Conservation (phyloP, 2,797 vertebrate species). For the Melanogrammus aeglefinus region DNA sequence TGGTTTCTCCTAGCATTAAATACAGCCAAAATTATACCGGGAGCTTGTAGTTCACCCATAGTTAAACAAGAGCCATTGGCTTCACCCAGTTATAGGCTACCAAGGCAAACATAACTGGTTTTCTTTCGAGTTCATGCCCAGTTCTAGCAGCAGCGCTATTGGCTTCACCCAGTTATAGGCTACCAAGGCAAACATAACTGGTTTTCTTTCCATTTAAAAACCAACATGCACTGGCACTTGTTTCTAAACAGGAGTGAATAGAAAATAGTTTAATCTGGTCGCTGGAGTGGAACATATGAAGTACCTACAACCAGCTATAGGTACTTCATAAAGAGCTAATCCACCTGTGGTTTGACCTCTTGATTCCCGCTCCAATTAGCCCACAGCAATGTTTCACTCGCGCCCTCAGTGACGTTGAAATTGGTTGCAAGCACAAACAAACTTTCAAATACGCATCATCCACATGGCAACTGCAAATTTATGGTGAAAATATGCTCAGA, state of each 20-base stretch:
- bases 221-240: not conserved
- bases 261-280: not conserved
- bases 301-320: conserved; percentile 14
- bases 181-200: not conserved
- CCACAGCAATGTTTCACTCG: conserved; percentile 38
- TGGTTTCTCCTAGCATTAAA: too few species aligned
- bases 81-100: too few species aligned
- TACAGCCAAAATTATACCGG: too few species aligned
- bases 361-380: conserved; percentile 64
- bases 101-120: too few species aligned
- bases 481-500: not conserved
- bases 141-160: too few species aligned
- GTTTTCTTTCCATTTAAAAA: not conserved
- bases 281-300: conserved; percentile 15
- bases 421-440: conserved; percentile 45
- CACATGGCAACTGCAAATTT: not conserved
- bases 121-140: too few species aligned
- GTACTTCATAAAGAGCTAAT: conserved; percentile 44
- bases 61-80: not conserved
- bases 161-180: too few species aligned
- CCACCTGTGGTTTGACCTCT: conserved; percentile 54
- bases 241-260: not conserved
- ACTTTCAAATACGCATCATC: conserved; percentile 13
- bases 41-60: not conserved
- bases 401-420: conserved; percentile 43